phyloP scores from a whole-genome alignment of 2,113 vertebrate species.

The Platysternon megacephalum region DNA sequence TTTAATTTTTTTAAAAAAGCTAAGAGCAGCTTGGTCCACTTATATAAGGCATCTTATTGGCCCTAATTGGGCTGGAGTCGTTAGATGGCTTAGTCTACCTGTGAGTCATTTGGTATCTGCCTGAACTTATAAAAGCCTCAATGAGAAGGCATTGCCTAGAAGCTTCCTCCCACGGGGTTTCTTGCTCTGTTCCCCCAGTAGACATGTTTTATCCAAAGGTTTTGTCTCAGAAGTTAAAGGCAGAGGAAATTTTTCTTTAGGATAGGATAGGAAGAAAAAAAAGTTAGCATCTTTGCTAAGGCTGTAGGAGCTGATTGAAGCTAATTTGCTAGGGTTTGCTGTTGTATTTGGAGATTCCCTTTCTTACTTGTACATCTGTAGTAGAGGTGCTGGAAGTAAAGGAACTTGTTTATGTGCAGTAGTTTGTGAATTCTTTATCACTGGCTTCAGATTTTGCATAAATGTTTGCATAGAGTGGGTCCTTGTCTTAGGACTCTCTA shows the following conservation, averaged over 20 bases:
- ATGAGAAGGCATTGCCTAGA: accelerated
- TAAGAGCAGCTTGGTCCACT: conserved; percentile 58
- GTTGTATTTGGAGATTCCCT: background rate
- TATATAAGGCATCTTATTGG: background rate
- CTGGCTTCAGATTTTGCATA: background rate
- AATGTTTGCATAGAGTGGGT: background rate
- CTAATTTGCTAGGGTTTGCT: background rate
- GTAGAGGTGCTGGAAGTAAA: accelerated
- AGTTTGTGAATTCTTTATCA: background rate
- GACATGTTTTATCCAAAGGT: background rate
- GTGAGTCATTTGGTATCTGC: background rate
- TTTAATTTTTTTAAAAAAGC: too few relatives aligned
- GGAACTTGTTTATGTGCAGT: accelerated
- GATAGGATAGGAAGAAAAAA: background rate
- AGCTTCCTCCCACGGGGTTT: too few relatives aligned
- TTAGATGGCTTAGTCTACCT: background rate
- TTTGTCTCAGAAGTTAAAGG: background rate
- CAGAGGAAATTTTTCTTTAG: background rate
- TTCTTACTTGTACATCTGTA: background rate
- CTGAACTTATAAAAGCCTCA: background rate
- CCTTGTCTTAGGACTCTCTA: background rate
- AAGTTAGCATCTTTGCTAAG: background rate
- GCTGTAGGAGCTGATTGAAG: accelerated
- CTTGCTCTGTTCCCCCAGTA: too few relatives aligned
- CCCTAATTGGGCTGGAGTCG: conserved; percentile 16